Base-by-base conservation (phyloP, 2,797 vertebrate genomes). In the Coreius guichenoti region DNA sequence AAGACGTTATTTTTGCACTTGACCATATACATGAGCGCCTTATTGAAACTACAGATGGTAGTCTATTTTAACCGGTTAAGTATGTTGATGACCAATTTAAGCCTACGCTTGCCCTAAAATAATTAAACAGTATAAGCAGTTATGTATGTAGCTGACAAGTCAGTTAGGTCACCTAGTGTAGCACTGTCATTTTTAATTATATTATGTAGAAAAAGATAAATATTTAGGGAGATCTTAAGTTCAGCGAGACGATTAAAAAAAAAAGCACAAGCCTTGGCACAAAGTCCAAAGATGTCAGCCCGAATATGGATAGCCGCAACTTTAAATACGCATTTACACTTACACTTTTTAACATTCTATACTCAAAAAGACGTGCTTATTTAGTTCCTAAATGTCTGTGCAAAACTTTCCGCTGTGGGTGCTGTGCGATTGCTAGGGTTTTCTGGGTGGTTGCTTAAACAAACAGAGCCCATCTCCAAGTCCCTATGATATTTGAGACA, bases 41-140 rank as follows among this genome's bases (percentile, higher is more conserved):
- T 72, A n/a, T 68, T 68, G 63, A 56, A 70, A 81, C 65, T 70
- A 54, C 80, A 81, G 80, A 81, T 81, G 80, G 67, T 14, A n/a
- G 19, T 39, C 67, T 70, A 81, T 81, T 56, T 81, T 81, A 70
- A 72, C 23, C 17, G 49, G 31, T 70, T 68, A 58, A 56, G 67
- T 21, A 58, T 56, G 49, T 56, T 43, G 67, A 81, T 58, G 31
- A 70, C 49, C 47, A 70, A 69, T 54, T 49, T 33, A 65, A 39
- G 26, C 58, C 43, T 80, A 26, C 3, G 19, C 54, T 79, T 83
- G 45, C 45, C 56, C 54, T 84, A 82, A 80, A 68, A 84, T 54
- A 80, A 80, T 61, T 78, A 61, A 77, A 61, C 33, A 26, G 51
- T 56, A 51, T 51, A 56, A 56, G 31, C 12, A 54, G 74, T 56